A percentile compares a stretch with the other conserved stretches of the same genome.
Evolutionary conservation across 2,797 vertebrate species (phyloP).

Genomic region (Hoplostethus atlanticus): DNA sequence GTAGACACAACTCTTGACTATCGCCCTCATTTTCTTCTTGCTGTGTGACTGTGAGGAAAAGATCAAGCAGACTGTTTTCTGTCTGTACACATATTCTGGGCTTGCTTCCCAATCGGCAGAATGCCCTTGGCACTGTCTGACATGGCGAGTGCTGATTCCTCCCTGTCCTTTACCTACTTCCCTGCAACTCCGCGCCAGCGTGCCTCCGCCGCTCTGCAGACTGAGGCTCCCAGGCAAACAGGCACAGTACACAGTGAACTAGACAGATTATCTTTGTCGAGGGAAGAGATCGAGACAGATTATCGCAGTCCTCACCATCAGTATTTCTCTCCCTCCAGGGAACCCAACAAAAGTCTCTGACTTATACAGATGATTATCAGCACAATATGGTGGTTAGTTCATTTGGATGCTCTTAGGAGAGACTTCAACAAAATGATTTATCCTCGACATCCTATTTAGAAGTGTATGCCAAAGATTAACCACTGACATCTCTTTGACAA

Average conservation of each 20-base stretch:
- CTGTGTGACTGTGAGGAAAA: constrained; percentile 35
- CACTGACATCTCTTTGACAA: constrained; percentile 55
- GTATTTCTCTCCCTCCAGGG: constrained; percentile 77
- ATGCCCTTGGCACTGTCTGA: constrained; percentile 68
- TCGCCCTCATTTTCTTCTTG: constrained; percentile 45
- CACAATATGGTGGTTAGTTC: constrained; percentile 53
- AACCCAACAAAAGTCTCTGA: constrained; percentile 67
- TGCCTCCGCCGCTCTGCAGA: constrained; percentile 58
- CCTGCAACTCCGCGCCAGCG: constrained; percentile 58
- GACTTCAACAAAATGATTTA: constrained; percentile 67
- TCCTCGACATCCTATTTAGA: constrained; percentile 54
- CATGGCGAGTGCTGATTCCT: constrained; percentile 58
- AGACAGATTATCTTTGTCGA: constrained; percentile 84
- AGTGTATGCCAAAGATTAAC: constrained; percentile 46
- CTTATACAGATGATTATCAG: constrained; percentile 72
- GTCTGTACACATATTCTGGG: constrained; percentile 73
- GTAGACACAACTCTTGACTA: constrained; percentile 48
- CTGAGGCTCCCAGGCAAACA: constrained; percentile 66
- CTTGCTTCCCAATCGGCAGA: constrained; percentile 72
- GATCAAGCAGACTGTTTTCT: constrained; percentile 66
- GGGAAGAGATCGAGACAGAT: constrained; percentile 83
- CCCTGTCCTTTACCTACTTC: constrained; percentile 68
- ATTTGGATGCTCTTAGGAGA: constrained; percentile 54
- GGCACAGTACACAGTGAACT: constrained; percentile 75
- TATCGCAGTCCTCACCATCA: constrained; percentile 76